Evolutionary conservation across 1,140 invertebrate genomes (phyloP).

Genomic region (Pararge aegeria): DNA sequence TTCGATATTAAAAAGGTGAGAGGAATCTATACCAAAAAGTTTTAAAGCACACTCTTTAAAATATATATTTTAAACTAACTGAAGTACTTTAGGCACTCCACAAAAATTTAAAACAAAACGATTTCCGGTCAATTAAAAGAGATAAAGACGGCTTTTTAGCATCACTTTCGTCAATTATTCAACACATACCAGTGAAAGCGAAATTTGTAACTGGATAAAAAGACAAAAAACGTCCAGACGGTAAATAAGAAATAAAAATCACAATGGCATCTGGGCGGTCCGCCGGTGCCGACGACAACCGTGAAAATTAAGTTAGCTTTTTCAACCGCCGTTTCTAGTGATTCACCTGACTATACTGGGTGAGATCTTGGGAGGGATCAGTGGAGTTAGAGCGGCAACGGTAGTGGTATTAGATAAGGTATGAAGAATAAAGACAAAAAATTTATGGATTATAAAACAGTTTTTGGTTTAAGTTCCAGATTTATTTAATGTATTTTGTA

Average conservation of each 20-base stretch:
- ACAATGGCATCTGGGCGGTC: slow-evolving; percentile 23
- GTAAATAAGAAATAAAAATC: slow-evolving; percentile 24
- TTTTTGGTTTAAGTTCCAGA: no score
- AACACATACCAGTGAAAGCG: slow-evolving; percentile 57
- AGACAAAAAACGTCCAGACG: slow-evolving; percentile 44
- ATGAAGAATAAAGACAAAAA: no score
- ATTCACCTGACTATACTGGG: neutral
- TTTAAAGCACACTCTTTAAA: neutral
- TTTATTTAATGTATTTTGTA: no score
- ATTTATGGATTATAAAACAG: no score
- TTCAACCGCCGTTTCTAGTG: slow-evolving; percentile 32
- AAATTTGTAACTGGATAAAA: slow-evolving; percentile 38
- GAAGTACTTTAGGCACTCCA: neutral
- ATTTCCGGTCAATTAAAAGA: slow-evolving; percentile 13
- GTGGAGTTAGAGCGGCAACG: neutral
- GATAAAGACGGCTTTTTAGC: slow-evolving; percentile 16
- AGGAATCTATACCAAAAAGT: no score
- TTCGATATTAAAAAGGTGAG: no score
- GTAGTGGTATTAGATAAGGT: no score
- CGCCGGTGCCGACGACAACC: slow-evolving; percentile 34
- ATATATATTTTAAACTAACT: neutral
- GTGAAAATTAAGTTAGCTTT: slow-evolving; percentile 68
- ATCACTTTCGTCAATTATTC: slow-evolving; percentile 29
- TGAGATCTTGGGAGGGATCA: neutral
- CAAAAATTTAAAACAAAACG: neutral